Evolutionary conservation across 2,797 vertebrate genomes (phyloP), one percentile per base, ranked within the genome.

Genomic region (Adrianichthys oophorus): DNA sequence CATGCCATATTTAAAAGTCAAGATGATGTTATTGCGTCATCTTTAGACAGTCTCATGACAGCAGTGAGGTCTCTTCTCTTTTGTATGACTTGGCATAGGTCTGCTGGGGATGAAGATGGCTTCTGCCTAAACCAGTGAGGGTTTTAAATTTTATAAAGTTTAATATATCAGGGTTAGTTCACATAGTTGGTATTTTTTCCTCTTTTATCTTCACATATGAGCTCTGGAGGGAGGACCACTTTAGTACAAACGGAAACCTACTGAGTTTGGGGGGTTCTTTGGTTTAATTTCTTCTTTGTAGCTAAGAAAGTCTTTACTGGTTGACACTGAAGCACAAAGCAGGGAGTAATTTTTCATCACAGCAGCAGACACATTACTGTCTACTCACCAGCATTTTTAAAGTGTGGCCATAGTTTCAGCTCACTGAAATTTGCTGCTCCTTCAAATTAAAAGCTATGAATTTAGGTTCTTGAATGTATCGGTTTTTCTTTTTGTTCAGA

Each of bases 51-150:
- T 72, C 70, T 51, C 51, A 68, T 76, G 61, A 72, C 45, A 40
- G 66, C 70, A 70, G 68, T 74, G 65, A 70, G 76, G 46, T 73
- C 76, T 78, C 52, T 79, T 72, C 74, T 79, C 52, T 72, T 79
- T 85, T 89, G 86, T 87, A 90, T 88, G 84, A 72, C 82, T 87
- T 69, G 48, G 56, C 73, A 64, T 76, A 72, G 65, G 55, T 78
- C 68, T 83, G 77, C 41, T 14, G 53, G 68, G 48, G 57, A 56
- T 47, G 49, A 73, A 78, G 78, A 76, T 29, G 1, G 59, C 48
- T 60, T 50, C 56, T 55, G 74, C 74, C 59, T 75, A 71, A 82
- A 82, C 82, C 70, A 71, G 73, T 78, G 79, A 79, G 69, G 70
- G 60, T 73, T 86, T 83, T 68, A 75, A 72, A 78, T 68, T 83